Conservation (phyloP, 2,113 vertebrate genomes). For the Otus sunia region DNA sequence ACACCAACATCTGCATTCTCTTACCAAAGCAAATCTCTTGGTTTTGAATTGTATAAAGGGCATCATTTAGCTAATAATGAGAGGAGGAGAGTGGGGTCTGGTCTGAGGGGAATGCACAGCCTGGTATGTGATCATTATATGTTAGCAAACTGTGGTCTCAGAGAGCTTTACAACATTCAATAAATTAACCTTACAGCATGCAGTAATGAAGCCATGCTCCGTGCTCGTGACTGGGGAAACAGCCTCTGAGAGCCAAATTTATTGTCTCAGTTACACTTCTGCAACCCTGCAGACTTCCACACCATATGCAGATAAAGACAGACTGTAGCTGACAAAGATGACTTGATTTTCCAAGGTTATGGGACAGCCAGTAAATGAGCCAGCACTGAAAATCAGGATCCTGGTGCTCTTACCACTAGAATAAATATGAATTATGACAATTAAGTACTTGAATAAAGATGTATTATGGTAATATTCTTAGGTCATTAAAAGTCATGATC, state of each 20-base stretch:
- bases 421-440: background rate
- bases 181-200: background rate
- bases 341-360: background rate
- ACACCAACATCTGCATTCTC: background rate
- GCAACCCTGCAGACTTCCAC: background rate
- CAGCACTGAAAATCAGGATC: background rate
- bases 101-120: background rate
- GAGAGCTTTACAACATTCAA: background rate
- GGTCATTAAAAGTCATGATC: background rate
- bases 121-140: background rate
- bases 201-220: background rate
- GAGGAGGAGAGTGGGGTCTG: background rate
- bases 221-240: background rate
- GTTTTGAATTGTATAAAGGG: background rate
- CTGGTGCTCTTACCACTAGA: background rate
- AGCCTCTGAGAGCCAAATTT: background rate
- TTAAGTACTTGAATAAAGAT: background rate
- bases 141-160: background rate
- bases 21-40: background rate
- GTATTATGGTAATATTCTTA: background rate
- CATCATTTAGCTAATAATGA: background rate
- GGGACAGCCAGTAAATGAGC: background rate
- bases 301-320: background rate
- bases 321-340: background rate
- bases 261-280: background rate